Evolutionary conservation across 2,888 invertebrate genomes (phyloP), one percentile per base, ranked within the genome.

Genomic region (Serrognathus titanus): DNA sequence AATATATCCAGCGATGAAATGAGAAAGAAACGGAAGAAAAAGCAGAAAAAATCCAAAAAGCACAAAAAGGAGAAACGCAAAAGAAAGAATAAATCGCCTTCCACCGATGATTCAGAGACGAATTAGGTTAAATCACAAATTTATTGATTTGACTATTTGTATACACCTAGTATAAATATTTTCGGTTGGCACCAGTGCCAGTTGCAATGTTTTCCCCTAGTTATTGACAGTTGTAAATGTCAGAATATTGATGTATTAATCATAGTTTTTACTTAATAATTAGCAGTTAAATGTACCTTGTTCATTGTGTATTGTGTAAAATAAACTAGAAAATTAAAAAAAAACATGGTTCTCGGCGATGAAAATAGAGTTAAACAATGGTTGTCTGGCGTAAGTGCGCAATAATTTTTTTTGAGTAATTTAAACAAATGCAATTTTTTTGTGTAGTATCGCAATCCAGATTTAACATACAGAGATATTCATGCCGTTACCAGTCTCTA

Each of bases 381-480:
- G 71, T 71, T 84, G 57, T 60, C 77, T 38, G 82, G 81, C 75
- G 83, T 81, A 78, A 68, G 69, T 63, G 54, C 48, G 35, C 20
- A 48, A 51, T 49, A 31, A 6, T 31, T 31, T 31, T 31, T 5
- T 31, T 31, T 5, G 24, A 1, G 38, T 51, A 54, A 39, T 48
- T 16, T 37, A 45, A 58, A 24, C 40, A 47, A 51, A 35, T 41
- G 50, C 41, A 49, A 36, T 47, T 11, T 51, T 40, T 51, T 53
- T 51, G 80, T 81, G 58, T 76, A 90, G 88, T 90, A 90, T 75
- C 84, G 84, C 71, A 85, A 89, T 80, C 79, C 85, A 51, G 86
- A 85, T 49, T 78, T 79, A 51, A 85, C 88, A 1, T 84, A 81
- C 65, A 82, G 84, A 69, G 91, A 92, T 76, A 83, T 90, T 12